Base-by-base conservation (phyloP, 2,888 invertebrate genomes). In the Brachyptera risi region DNA sequence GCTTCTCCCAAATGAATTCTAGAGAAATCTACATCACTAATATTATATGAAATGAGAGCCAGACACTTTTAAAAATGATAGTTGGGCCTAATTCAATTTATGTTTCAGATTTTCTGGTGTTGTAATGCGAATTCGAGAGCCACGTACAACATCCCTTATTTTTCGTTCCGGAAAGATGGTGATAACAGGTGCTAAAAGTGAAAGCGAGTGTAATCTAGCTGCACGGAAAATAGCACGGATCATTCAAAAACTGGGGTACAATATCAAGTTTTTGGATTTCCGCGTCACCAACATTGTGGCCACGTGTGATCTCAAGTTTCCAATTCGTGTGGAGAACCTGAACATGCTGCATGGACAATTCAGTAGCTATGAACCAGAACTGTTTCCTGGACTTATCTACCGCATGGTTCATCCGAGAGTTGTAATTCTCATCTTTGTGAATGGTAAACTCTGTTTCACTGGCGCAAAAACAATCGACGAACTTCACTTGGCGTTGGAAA, bases 361-460 rank as follows among this genome's bases (percentile, higher is more conserved):
- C 74, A 82, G 82, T 71, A 83, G 92, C 58, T 99, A 99, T 73
- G 99, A 99, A 75, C 98, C 99, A 0, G 99, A 99, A 77, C 78
- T 99, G 59, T 99, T 99, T 77, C 97, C 99, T 5, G 99, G 98
- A n/a, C 81, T 99, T 27, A 95, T 99, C 61, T 99, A 99, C 75
- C 83, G 98, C 70, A 93, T 99, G 94, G 92, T 98, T 40, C 90
- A 93, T 71, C 98, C 98, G 0, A 85, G 95, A 67, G 88, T 99
- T 67, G 98, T 98, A 3, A 78, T 99, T 65, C 79, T 99, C 11
- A 97, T 99, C 74, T 99, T 99, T 79, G 98, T 99, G 1, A 98
- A 97, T 75, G 99, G 99, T 59, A 99, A 99, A 83, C 87, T 99
- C 67, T 49, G 44, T 31, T 60, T 77, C 77, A 40, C 72, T 84